Base-by-base conservation (phyloP, 2,888 invertebrate species). In the Anticlea derivata region DNA sequence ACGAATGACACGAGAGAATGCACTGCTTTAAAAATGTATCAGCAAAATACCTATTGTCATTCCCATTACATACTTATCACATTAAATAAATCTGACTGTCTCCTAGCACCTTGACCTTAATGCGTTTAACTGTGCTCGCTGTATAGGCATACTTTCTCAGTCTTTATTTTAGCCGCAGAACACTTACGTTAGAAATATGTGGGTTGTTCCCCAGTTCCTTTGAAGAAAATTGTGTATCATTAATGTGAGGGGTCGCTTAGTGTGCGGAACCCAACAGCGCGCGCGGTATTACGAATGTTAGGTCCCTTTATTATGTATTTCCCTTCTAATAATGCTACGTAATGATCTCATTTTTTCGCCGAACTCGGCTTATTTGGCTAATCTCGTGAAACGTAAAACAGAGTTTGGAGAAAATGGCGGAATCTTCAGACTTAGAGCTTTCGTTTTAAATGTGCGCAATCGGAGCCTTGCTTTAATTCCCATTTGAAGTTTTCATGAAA, bases 271-370 rank as follows among this genome's bases (percentile, higher is more conserved):
- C 47, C 44, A 27, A 52, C 51, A 50, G 54, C 27, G 52, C 43
- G 47, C 30, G 44, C 39, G 40, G 33, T 37, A 50, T 55, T 58
- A 49, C 49, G 38, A 43, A 52, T 52, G 47, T 50, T 49, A 37
- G 50, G 12, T 40, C 40, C 45, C 41, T 38, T 49, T 59, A 57
- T 57, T 53, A 54, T 55, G 45, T 58, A 56, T 58, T 55, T 59
- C 51, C 40, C 40, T 34, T 49, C 29, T 61, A 55, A 60, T 58
- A 62, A 58, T 60, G 34, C 46, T 13, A 13, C 37, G 48, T 56
- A 60, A 62, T 54, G 58, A 50, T 56, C 54, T 41, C 38, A 55
- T 58, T 60, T 53, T 55, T 60, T 49, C 39, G 23, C 30, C 39
- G 43, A 54, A 50, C 56, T 46, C 44, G 40, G 50, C 38, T 54